These are phyloP conservation scores for Semnornis frantzii DNA, from an alignment of 2,113 vertebrate genomes.

Conservation along the genomic window DNA sequence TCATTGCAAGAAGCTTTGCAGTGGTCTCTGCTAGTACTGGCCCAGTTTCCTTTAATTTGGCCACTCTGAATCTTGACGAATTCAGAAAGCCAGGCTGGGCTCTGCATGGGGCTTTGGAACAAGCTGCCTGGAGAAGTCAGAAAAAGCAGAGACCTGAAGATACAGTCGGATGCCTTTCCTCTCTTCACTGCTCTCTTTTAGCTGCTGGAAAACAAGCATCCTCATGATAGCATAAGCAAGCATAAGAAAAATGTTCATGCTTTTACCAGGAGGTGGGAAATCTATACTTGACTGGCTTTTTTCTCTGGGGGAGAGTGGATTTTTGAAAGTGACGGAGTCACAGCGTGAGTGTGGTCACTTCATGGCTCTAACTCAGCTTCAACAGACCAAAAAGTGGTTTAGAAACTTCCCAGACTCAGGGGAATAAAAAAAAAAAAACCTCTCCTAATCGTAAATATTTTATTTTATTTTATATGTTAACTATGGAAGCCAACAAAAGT, in stretches of 20 bases:
- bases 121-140: background rate
- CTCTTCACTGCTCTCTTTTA: background rate
- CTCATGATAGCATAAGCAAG: background rate
- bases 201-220: background rate
- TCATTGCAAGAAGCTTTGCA: background rate
- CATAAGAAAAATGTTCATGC: background rate
- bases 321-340: background rate
- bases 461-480: background rate
- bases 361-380: background rate
- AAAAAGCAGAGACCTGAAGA: background rate
- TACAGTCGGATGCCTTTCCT: fast-evolving
- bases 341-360: background rate
- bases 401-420: background rate
- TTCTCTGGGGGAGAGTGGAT: background rate
- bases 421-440: background rate
- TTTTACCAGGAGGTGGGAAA: background rate
- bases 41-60: background rate
- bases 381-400: background rate
- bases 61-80: background rate
- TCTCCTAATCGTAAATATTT: background rate
- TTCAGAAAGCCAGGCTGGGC: background rate
- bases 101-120: fast-evolving
- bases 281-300: background rate
- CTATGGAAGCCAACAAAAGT: background rate
- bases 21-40: background rate